Conservation (phyloP, 2,113 vertebrate species). For the human (Homo sapiens) region DNA sequence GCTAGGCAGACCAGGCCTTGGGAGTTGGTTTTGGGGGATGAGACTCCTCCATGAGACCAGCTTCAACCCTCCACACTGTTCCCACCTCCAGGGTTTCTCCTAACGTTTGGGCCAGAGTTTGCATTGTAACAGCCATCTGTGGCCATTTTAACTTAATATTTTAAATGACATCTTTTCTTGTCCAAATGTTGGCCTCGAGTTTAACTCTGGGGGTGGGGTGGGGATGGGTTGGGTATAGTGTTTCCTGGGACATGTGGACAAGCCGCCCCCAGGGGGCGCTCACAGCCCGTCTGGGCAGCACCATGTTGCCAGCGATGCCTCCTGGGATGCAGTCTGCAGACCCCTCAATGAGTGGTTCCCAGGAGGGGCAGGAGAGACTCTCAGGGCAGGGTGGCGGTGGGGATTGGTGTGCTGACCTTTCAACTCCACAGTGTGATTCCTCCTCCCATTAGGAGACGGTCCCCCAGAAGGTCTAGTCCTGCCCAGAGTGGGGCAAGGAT, state of each 20-base stretch:
- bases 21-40: neutral
- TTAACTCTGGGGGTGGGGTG: neutral
- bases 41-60: neutral
- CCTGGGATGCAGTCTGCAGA: accelerated
- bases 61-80: neutral
- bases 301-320: accelerated
- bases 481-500: neutral
- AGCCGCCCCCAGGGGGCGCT: constrained; percentile 64
- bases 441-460: neutral
- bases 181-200: neutral
- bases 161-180: neutral
- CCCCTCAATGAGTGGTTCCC: too few relatives aligned
- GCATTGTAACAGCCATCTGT: neutral
- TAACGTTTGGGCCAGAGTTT: neutral
- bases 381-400: neutral
- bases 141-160: neutral
- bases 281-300: neutral
- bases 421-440: neutral
- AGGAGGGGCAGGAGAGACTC: too few relatives aligned
- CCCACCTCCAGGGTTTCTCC: neutral
- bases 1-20: neutral
- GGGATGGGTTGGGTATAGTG: neutral
- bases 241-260: neutral
- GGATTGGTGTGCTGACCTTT: neutral
- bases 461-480: neutral